Evolutionary conservation across 2,113 vertebrate species (phyloP).

Genomic region (Odontesthes bonariensis): DNA sequence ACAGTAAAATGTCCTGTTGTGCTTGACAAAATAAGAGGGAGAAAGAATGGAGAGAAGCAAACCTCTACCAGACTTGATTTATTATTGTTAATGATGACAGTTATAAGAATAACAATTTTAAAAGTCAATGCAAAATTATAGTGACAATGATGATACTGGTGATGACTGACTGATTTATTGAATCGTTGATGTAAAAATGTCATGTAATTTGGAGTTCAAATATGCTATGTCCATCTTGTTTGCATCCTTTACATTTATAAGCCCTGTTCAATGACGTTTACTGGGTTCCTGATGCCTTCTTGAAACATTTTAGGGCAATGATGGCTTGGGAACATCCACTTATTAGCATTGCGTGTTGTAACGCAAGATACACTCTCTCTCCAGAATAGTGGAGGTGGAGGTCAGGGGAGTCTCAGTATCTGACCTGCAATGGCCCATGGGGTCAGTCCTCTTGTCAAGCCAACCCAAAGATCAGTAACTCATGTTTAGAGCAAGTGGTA

Average conservation of each 20-base stretch:
- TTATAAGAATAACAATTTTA: slow-evolving; percentile 76
- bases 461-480: slow-evolving; percentile 71
- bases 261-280: slow-evolving; percentile 51
- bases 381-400: slow-evolving; percentile 31
- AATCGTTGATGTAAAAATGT: slow-evolving; percentile 79
- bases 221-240: slow-evolving; percentile 79
- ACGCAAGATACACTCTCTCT: slow-evolving; percentile 60
- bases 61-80: slow-evolving; percentile 74
- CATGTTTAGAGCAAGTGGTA: slow-evolving; percentile 17
- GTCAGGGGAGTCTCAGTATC: slow-evolving; percentile 48
- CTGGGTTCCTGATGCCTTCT: slow-evolving; percentile 66
- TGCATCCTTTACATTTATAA: slow-evolving; percentile 60
- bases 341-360: slow-evolving; percentile 69
- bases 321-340: slow-evolving; percentile 46
- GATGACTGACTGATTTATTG: slow-evolving; percentile 69
- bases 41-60: slow-evolving; percentile 59
- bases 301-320: slow-evolving; percentile 49
- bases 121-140: slow-evolving; percentile 76
- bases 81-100: slow-evolving; percentile 79
- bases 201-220: slow-evolving; percentile 76
- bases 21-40: slow-evolving; percentile 43
- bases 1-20: slow-evolving; percentile 18
- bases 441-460: slow-evolving; percentile 48
- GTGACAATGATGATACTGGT: slow-evolving; percentile 67
- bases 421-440: slow-evolving; percentile 34